phyloP scores from a whole-genome alignment of 2,113 vertebrate species.

The Gasterosteus aculeatus region DNA sequence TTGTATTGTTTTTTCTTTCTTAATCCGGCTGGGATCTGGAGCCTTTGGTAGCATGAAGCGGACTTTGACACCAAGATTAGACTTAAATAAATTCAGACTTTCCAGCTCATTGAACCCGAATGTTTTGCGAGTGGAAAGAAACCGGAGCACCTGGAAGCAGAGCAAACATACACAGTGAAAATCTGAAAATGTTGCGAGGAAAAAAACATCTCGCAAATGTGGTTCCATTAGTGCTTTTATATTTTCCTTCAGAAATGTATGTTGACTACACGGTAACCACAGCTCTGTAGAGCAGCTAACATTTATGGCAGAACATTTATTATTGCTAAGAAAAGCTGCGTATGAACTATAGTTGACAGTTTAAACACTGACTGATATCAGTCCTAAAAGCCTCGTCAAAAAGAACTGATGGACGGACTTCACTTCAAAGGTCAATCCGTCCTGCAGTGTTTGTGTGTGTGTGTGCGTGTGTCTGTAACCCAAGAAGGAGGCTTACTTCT shows the following conservation, averaged over 20 bases:
- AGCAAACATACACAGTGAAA: neutral
- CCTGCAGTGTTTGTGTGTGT: neutral
- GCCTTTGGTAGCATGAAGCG: too few species aligned
- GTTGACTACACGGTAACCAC: neutral
- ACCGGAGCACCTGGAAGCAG: neutral
- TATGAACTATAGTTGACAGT: neutral
- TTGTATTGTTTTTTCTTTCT: neutral
- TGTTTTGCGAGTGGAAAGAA: neutral
- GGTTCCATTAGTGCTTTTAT: neutral
- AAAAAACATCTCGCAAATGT: neutral
- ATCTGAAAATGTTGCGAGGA: neutral
- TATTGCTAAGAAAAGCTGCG: neutral
- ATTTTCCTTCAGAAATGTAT: neutral
- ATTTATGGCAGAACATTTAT: neutral
- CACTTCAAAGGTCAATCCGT: too few species aligned
- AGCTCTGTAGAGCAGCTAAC: neutral
- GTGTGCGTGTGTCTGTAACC: too few species aligned
- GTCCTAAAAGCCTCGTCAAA: constrained; percentile 30
- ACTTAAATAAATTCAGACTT: neutral
- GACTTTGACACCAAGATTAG: neutral
- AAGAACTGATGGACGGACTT: constrained; percentile 17
- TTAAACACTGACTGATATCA: constrained; percentile 1
- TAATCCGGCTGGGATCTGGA: neutral
- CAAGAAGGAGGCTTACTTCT: neutral
- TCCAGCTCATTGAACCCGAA: neutral